Base-by-base conservation (phyloP, 2,113 vertebrate genomes). In the Acanthochromis polyacanthus region DNA sequence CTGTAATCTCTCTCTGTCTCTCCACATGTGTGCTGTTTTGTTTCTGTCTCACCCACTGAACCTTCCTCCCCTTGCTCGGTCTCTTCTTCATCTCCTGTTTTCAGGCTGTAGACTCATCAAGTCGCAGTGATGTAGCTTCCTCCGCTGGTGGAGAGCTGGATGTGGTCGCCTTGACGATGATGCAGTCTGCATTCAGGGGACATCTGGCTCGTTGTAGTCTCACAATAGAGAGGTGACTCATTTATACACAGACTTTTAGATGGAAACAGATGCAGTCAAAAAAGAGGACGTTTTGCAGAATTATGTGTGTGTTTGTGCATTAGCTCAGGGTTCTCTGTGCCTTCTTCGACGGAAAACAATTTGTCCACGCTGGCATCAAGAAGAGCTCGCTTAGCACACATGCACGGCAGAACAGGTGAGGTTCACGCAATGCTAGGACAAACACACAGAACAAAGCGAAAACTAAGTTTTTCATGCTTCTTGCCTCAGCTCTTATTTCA, bases 131-230 rank as follows among this genome's bases (percentile, higher is more conserved):
- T 30, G 64, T 4, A 3, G 65, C 43, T 17, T 81, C 65, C 1
- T 58, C 71, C 1, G 23, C 75, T 36, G 81, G 58, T 2, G 82
- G 70, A 56, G 40, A 78, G 4, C 78, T 78, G 46, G 88, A 90
- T 32, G 93, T 91, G 6, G 94, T 91, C 67, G 82, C 82, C 23
- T 69, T 96, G 70, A 91, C 81, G 0, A 50, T 92, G 53, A 88
- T 98, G 68, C 98, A 98, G 91, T 95, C 96, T 2, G 46, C 91
- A 7, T 94, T 98, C 83, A 95, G 96, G 84, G 97, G 95, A 75
- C 96, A 98, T 81, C 84, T 95, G 78, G 84, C 94, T 62, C 95
- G 95, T 61, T 82, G 76, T 65, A 61, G 57, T 17, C 82, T 81
- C 22, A 63, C 83, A 46, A 87, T 38, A 50, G 75, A 93, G 60